phyloP scores from a whole-genome alignment of 2,888 invertebrate genomes.

The Drosophila anomalipes region DNA sequence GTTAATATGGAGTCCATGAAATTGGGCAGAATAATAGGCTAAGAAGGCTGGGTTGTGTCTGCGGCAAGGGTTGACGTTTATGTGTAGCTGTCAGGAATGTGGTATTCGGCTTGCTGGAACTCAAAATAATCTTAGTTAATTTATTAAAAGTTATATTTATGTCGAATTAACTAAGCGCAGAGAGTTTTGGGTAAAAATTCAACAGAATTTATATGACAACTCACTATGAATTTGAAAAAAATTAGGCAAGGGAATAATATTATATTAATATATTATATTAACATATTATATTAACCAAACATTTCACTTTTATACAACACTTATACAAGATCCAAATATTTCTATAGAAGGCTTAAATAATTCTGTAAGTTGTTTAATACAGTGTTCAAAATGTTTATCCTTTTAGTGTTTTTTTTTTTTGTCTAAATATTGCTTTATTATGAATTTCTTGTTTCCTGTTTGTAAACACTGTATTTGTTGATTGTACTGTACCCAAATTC shows the following conservation, averaged over 20 bases:
- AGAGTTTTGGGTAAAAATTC: neutral
- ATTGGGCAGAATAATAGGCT: slow-evolving; percentile 2
- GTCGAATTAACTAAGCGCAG: neutral
- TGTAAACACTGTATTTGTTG: neutral
- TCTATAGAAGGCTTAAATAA: neutral
- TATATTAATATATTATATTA: too few relatives aligned
- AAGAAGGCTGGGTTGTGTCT: neutral
- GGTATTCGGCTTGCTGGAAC: neutral
- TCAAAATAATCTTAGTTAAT: neutral
- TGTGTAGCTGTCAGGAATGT: slow-evolving; percentile 13
- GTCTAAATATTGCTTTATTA: neutral
- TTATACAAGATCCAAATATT: neutral
- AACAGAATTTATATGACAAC: neutral
- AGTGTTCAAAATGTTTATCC: neutral
- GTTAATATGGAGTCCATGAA: slow-evolving; percentile 30
- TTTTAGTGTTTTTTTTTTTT: neutral
- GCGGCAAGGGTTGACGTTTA: neutral
- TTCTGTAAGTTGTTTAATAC: neutral
- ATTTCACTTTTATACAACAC: neutral
- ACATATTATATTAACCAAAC: too few relatives aligned
- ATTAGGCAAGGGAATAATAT: neutral
- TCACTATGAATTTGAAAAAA: neutral
- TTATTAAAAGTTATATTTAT: slow-evolving; percentile 3
- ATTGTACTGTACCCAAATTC: neutral
- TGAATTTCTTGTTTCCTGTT: neutral